A percentile compares a stretch with the other conserved stretches of the same genome.
Conservation (phyloP, 2,888 invertebrate genomes). For the Himalopsyche kuldschensis region DNA sequence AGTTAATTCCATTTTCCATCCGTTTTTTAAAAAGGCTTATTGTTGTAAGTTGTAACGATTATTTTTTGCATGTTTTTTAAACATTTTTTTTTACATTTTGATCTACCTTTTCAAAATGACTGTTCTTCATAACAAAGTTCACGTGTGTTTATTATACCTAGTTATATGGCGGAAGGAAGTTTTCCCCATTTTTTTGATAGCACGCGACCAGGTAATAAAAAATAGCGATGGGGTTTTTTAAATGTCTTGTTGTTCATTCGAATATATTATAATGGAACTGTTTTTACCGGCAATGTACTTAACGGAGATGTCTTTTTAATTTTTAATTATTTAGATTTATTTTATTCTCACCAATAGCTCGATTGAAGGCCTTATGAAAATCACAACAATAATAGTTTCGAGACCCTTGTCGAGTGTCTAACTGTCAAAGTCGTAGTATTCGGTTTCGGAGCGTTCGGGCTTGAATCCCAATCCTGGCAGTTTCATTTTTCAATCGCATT, state of each 20-base stretch:
- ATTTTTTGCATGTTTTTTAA: slow-evolving; percentile 23
- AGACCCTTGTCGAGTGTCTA: no score
- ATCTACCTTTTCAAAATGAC: slow-evolving; percentile 8
- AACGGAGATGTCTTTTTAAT: no score
- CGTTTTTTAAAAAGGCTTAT: neutral
- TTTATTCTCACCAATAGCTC: no score
- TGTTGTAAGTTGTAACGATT: slow-evolving; percentile 6
- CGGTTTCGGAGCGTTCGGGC: no score
- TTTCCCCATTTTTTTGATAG: slow-evolving; percentile 30
- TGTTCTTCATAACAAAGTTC: neutral
- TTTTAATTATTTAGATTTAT: no score
- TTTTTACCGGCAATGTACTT: neutral
- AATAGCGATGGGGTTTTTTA: slow-evolving; percentile 25
- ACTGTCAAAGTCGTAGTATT: no score
- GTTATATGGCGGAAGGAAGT: neutral
- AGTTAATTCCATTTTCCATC: neutral
- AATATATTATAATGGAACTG: neutral
- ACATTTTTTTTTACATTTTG: slow-evolving; percentile 12
- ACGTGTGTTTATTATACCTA: slow-evolving; percentile 15
- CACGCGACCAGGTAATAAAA: slow-evolving; percentile 37
- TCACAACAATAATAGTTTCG: no score
- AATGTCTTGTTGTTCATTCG: neutral
- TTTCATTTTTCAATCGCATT: no score
- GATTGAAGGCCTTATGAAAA: no score
- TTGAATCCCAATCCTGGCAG: no score